Evolutionary conservation across 2,113 vertebrate genomes (phyloP), one percentile per base, ranked within the genome.

Genomic region (Cardinalis cardinalis): DNA sequence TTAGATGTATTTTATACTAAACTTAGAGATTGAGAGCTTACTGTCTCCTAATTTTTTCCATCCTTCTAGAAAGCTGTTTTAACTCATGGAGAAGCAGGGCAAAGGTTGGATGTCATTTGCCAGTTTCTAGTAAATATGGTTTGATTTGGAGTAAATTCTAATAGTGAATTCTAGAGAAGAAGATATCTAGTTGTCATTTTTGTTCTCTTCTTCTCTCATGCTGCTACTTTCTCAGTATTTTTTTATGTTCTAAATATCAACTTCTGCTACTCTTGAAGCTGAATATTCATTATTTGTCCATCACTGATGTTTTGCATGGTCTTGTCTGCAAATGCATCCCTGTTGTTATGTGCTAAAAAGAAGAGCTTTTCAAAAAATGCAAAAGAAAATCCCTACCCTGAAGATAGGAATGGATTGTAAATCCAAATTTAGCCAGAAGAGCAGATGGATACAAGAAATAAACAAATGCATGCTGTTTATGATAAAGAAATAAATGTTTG

Each of bases 261-360:
- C 13, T 3, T 59, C 55, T 59, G 23, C 10, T 64, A 34, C 10
- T 87, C 51, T 52, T 61, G 55, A 72, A 73, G 59, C 51, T 7
- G 5, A 29, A 38, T 31, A 8, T 46, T 92, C 18, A 34, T 60
- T 83, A 51, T 73, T 73, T 85, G 23, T 32, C 10, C 6, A 26
- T 10, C 6, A 29, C 3, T 8, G 23, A 17, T 6, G 0, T 43
- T n/a, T 19, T 24, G 18, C 26, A 14, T 38, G 23, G 55, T 34
- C 40, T 75, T 48, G 31, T 75, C 68, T 85, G 53, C 24, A 79
- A 38, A 69, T 68, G 31, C 31, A 44, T 43, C 34, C 7, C 28
- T 34, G 7, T 14, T 53, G 25, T 32, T 66, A 25, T 4, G 28
- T 49, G 20, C 44, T 52, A 29, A 34, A 56, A 83, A 65, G 75